These are phyloP conservation scores for Threskiornis aethiopicus DNA, from an alignment of 2,797 vertebrate genomes.

Conservation along the genomic window DNA sequence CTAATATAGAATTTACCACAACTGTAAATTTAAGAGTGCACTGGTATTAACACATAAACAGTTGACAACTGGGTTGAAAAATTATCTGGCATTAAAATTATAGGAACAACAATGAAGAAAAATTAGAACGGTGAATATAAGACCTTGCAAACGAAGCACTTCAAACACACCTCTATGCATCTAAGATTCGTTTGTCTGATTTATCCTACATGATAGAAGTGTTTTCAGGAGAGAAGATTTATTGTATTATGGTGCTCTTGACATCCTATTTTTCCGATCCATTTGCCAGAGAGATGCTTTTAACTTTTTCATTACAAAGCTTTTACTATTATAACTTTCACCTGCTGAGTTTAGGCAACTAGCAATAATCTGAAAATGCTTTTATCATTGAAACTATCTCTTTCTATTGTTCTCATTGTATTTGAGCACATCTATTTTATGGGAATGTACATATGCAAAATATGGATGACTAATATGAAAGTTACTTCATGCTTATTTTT, in stretches of 20 bases:
- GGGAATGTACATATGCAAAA: conserved; percentile 1
- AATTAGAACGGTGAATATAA: conserved; percentile 37
- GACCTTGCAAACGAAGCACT: conserved; percentile 22
- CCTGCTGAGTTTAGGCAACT: conserved; percentile 71
- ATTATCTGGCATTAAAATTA: conserved; percentile 34
- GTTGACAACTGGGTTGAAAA: conserved; percentile 5
- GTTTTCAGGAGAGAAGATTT: conserved; percentile 66
- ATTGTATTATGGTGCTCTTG: conserved; percentile 63
- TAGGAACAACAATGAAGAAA: conserved; percentile 5
- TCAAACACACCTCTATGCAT: conserved; percentile 46
- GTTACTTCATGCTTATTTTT: conserved; percentile 21
- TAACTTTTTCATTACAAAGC: conserved; percentile 70
- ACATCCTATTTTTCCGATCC: conserved; percentile 70
- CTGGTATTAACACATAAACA: neutral
- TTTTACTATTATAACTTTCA: conserved; percentile 69
- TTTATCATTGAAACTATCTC: neutral
- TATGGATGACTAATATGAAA: conserved; percentile 20
- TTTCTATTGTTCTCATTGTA: conserved; percentile 7
- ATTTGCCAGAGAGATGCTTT: conserved; percentile 72
- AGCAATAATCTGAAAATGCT: conserved; percentile 61
- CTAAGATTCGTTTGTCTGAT: conserved; percentile 60
- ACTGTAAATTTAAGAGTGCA: neutral
- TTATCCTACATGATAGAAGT: conserved; percentile 62
- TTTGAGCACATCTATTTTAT: conserved; percentile 25
- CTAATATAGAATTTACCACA: neutral